Evolutionary conservation across 2,797 vertebrate genomes (phyloP), one percentile per base, ranked within the genome.

Genomic region (Staurois parvus): DNA sequence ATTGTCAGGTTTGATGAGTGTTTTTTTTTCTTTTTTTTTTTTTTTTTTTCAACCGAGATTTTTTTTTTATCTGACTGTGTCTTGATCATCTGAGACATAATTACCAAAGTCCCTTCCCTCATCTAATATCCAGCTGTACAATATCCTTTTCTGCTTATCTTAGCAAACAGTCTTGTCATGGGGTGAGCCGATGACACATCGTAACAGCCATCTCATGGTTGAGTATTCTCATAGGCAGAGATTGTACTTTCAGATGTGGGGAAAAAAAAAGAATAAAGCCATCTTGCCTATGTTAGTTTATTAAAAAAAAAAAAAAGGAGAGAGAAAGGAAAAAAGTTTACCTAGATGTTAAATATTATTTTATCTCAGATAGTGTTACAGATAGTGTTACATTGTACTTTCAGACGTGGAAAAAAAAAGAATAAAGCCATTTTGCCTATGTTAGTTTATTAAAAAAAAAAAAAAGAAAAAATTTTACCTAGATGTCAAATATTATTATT

Each of bases 41-140:
- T 52, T 52, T 59, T 59, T 6, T 56, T n/a, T n/a, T 59, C 56
- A 12, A 59, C 37, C 37, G 9, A 9, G 37, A 37, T 37, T 37
- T 45, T 45, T 68, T 52, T 72, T 69, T 79, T 72, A 52, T 81
- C 78, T 52, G 37, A 30, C 29, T 75, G 72, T 73, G 72, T 84
- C 62, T 62, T 64, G 64, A 81, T 81, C 84, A 81, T 81, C 64
- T 19, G 73, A 86, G 79, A 77, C 79, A 77, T 85, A 56, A 85
- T 77, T 77, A 76, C 72, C 26, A 45, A 77, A 86, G 40, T 69
- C 83, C 78, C 76, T 1, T 10, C 70, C 32, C 62, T 85, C 84
- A 85, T 85, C 66, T 80, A 59, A 80, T 80, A 76, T 76, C 84
- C 84, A 76, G 30, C 80, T 73, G 84, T 76, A 80, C 84, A 79